Evolutionary conservation across 2,888 invertebrate genomes (phyloP).

Genomic region (Mechanitis mazaeus): DNA sequence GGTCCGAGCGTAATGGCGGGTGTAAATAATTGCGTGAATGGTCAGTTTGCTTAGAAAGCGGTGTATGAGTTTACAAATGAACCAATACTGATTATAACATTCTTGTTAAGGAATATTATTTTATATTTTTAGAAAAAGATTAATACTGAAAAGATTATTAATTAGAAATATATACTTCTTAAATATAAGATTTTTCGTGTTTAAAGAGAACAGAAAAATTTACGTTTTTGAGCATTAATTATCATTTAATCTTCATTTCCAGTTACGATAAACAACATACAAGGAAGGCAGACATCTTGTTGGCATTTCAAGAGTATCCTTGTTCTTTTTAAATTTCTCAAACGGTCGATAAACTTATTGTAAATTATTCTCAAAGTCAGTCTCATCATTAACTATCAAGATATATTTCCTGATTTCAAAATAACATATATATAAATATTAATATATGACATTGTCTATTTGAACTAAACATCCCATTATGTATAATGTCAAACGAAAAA

Average conservation of each 20-base stretch:
- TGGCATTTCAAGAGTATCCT: constrained; percentile 2
- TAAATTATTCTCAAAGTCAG: background rate
- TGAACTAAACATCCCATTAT: no score
- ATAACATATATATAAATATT: background rate
- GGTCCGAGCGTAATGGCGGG: constrained; percentile 4
- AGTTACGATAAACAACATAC: background rate
- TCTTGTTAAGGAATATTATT: constrained; percentile 1
- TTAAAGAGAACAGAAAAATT: no score
- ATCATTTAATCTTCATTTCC: no score
- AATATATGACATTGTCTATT: no score
- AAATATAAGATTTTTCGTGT: no score
- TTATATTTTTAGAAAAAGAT: no score
- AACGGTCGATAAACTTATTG: constrained; percentile 4
- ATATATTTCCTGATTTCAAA: background rate
- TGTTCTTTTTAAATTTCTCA: constrained; percentile 2
- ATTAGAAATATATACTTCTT: no score
- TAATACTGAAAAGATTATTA: no score
- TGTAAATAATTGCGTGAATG: constrained; percentile 8
- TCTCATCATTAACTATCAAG: background rate
- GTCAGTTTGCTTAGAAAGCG: constrained; percentile 20
- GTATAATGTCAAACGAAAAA: no score
- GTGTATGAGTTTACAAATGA: constrained; percentile 14
- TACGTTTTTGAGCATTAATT: no score
- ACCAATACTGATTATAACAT: background rate
- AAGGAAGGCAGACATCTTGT: background rate